Evolutionary conservation across 1,140 invertebrate species (phyloP).

Genomic region (Drosophila pandora): DNA sequence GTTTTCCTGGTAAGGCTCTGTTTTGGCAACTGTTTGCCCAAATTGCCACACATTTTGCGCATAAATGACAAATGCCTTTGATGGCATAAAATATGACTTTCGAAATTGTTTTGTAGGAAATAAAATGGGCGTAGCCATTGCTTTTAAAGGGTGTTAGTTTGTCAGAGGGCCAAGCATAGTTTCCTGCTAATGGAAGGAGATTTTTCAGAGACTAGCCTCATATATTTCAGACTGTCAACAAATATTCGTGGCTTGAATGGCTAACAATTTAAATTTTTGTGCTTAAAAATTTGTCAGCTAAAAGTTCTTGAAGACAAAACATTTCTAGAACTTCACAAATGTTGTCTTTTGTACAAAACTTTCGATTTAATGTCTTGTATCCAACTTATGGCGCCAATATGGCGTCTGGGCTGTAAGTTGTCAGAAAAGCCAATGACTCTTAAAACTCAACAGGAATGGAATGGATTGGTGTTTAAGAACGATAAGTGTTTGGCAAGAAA

Average conservation of each 20-base stretch:
- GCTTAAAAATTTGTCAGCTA: constrained; percentile 4
- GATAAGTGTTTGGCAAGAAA: neutral
- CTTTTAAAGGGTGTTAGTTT: constrained; percentile 20
- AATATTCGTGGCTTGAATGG: too few relatives aligned
- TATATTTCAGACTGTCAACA: too few relatives aligned
- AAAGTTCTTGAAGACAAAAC: constrained; percentile 4
- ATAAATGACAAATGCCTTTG: constrained; percentile 82
- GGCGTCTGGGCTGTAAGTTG: constrained; percentile 16
- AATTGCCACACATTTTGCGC: constrained; percentile 80
- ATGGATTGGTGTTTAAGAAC: neutral
- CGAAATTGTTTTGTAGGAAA: constrained; percentile 79
- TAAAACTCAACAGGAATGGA: neutral
- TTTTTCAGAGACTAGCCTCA: too few relatives aligned
- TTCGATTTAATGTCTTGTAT: constrained; percentile 11
- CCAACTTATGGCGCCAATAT: constrained; percentile 17
- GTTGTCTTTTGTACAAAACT: constrained; percentile 19
- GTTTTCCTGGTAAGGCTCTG: constrained; percentile 18
- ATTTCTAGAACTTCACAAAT: constrained; percentile 18
- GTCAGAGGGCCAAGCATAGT: neutral
- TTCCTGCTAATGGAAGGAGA: too few relatives aligned
- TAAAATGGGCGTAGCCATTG: constrained; percentile 60
- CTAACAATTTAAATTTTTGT: neutral
- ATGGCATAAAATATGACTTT: constrained; percentile 82
- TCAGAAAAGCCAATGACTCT: neutral
- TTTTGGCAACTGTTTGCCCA: constrained; percentile 51